Conservation (phyloP, 2,888 invertebrate genomes). For the Diadegma fenestrale region DNA sequence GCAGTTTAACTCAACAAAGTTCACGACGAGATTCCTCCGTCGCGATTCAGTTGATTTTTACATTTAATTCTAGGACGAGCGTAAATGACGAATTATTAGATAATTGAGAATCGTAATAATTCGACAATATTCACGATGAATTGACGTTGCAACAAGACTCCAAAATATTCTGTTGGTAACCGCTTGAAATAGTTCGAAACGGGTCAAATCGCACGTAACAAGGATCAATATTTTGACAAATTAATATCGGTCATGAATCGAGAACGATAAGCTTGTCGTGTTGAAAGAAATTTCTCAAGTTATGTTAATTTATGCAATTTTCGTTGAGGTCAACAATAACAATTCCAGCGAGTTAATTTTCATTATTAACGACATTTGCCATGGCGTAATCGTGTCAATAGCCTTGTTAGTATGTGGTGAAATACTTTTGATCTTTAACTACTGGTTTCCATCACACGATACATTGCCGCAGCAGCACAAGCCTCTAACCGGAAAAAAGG, state of each 20-base stretch:
- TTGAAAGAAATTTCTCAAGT: conserved; percentile 10
- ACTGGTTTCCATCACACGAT: neutral
- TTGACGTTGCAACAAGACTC: neutral
- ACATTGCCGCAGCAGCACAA: neutral
- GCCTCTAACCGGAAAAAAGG: neutral
- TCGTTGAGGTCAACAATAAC: conserved; percentile 6
- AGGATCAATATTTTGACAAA: neutral
- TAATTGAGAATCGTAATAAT: neutral
- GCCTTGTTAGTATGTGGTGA: neutral
- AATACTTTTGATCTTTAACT: conserved; percentile 17
- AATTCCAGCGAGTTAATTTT: neutral
- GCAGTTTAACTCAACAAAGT: neutral
- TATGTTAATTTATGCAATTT: conserved; percentile 5
- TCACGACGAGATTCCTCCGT: no score
- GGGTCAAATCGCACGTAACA: neutral
- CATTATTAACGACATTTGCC: neutral
- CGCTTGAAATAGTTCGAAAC: neutral
- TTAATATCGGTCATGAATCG: neutral
- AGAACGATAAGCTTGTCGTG: conserved; percentile 2
- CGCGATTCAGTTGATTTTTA: no score
- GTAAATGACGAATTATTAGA: no score
- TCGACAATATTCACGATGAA: neutral
- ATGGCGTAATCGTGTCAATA: conserved; percentile 15
- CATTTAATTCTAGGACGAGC: no score
- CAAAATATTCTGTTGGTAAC: neutral